These are phyloP conservation scores for Fulmarus glacialis DNA, from an alignment of 2,113 vertebrate genomes.

Conservation along the genomic window DNA sequence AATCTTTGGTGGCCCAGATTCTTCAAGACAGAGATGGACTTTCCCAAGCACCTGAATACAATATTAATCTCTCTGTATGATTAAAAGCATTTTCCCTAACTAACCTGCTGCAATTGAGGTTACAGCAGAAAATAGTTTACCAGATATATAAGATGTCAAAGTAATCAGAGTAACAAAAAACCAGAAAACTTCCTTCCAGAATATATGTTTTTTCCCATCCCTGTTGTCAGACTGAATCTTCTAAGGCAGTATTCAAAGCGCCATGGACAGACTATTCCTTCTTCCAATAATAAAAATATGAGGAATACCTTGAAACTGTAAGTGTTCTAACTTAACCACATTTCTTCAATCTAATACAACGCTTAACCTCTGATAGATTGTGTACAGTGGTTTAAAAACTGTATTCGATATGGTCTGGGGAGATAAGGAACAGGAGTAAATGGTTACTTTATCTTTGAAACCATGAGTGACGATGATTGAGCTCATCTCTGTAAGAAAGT, in stretches of 20 bases:
- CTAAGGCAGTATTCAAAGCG: not conserved
- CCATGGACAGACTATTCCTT: not conserved
- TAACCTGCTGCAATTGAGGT: not conserved
- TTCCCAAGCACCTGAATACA: not conserved
- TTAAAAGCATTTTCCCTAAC: not conserved
- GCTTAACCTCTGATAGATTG: not conserved
- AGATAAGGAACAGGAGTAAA: not conserved
- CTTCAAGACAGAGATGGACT: not conserved
- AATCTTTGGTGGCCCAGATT: not conserved
- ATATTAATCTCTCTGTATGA: too few species aligned
- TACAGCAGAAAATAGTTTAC: not conserved
- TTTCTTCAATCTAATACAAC: not conserved
- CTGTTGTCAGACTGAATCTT: not conserved
- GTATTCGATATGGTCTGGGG: not conserved
- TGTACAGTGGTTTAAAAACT: not conserved
- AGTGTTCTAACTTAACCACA: not conserved
- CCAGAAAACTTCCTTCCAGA: not conserved
- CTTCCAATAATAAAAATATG: not conserved
- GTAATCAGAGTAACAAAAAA: not conserved
- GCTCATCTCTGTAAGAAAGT: not conserved
- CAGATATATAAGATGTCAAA: not conserved
- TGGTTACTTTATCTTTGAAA: not conserved
- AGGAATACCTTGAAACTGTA: not conserved
- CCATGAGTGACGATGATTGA: not conserved
- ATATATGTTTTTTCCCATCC: not conserved